Conservation (phyloP, 2,113 vertebrate genomes). For the Gallinago paraguaiae region DNA sequence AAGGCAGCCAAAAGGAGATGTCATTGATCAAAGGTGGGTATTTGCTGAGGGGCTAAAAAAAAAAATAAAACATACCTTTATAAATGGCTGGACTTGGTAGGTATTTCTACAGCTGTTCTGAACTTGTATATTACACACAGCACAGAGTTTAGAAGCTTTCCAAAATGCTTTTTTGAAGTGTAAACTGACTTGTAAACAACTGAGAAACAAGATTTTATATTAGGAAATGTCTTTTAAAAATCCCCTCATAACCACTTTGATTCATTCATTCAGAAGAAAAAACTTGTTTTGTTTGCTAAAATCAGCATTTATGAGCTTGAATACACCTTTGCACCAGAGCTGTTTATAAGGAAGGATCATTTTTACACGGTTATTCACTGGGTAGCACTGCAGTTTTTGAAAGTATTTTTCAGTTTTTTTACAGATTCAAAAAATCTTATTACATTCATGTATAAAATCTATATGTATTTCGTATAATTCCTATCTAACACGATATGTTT, state of each 20-base stretch:
- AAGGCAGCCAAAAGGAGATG: conserved; percentile 96
- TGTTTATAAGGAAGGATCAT: not conserved
- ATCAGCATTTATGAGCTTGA: not conserved
- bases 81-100: not conserved
- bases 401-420: conserved; percentile 11
- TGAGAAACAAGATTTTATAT: not conserved
- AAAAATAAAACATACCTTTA: not conserved
- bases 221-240: not conserved
- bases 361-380: not conserved
- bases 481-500: not conserved
- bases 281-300: not conserved
- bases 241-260: not conserved
- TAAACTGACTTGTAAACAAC: not conserved
- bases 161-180: not conserved
- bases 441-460: not conserved
- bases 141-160: not conserved
- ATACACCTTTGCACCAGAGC: not conserved
- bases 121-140: not conserved
- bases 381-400: not conserved
- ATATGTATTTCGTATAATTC: not conserved
- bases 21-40: conserved; percentile 90
- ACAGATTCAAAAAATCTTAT: not conserved
- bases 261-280: not conserved
- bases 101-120: not conserved
- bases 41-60: conserved; percentile 86